Conservation (phyloP, 2,888 invertebrate species). For the Drosophila histrio region DNA sequence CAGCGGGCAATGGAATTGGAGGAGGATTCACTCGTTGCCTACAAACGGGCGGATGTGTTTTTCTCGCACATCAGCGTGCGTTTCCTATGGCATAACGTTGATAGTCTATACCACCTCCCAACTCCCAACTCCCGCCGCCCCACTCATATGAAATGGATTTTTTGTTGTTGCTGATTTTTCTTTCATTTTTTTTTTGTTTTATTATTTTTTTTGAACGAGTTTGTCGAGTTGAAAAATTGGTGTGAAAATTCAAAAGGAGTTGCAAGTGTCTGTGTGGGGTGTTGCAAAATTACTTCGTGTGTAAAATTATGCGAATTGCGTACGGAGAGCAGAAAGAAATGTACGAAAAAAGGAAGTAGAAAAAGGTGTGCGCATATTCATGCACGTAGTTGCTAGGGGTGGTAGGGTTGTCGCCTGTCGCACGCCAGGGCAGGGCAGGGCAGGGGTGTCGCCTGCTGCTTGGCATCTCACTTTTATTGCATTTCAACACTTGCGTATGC, state of each 20-base stretch:
- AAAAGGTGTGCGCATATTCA: conserved; percentile 79
- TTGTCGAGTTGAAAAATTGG: conserved; percentile 82
- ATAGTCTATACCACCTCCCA: conserved; percentile 56
- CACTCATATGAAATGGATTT: conserved; percentile 40
- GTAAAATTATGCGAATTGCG: conserved; percentile 81
- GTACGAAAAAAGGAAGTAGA: conserved; percentile 33
- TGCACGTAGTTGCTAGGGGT: conserved; percentile 53
- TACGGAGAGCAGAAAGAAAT: conserved; percentile 40
- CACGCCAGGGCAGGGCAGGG: not conserved
- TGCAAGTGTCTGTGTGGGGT: conserved; percentile 72
- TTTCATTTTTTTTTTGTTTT: conserved; percentile 16
- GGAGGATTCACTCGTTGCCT: conserved; percentile 26
- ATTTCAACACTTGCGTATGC: conserved; percentile 77
- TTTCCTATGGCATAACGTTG: conserved; percentile 74
- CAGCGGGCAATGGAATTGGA: conserved; percentile 18
- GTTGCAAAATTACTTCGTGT: conserved; percentile 81
- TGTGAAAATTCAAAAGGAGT: conserved; percentile 83
- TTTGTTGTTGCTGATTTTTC: conserved; percentile 56
- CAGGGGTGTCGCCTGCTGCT: conserved; percentile 39
- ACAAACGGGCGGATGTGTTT: conserved; percentile 71
- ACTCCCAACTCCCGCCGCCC: conserved; percentile 2
- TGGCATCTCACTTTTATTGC: conserved; percentile 80
- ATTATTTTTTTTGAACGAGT: conserved; percentile 55
- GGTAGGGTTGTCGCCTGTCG: conserved; percentile 20
- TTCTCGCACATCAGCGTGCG: conserved; percentile 80